Conservation (phyloP, 2,797 vertebrate genomes). For the Sciurus vulgaris region DNA sequence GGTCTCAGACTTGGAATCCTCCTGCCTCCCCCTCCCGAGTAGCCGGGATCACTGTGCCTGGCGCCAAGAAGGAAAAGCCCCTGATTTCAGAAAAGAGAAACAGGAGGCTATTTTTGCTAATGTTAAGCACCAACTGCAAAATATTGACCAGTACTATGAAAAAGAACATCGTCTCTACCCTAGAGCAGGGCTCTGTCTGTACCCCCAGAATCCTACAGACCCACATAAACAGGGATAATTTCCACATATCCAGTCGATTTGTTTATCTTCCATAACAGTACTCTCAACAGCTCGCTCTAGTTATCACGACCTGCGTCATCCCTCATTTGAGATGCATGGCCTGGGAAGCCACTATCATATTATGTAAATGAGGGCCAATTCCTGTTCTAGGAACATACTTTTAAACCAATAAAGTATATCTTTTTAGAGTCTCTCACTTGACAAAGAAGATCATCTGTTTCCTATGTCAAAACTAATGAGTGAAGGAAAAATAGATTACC, state of each 20-base stretch:
- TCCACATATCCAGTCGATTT: neutral
- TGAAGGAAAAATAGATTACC: neutral
- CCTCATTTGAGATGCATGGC: neutral
- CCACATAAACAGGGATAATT: neutral
- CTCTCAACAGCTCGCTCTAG: neutral
- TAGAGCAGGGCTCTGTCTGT: neutral
- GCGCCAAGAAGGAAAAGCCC: too few species aligned
- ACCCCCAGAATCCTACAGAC: neutral
- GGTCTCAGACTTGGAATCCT: too few species aligned
- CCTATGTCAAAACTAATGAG: slow-evolving; percentile 15
- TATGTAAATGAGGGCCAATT: neutral
- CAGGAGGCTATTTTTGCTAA: neutral
- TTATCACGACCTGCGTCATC: neutral
- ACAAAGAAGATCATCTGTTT: slow-evolving; percentile 6
- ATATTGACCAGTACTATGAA: neutral
- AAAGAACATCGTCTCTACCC: neutral
- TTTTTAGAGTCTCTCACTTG: neutral
- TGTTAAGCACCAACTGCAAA: neutral
- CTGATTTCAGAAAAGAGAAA: slow-evolving; percentile 24
- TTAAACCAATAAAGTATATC: neutral
- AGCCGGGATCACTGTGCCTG: too few species aligned
- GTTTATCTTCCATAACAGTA: neutral
- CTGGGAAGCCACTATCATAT: neutral
- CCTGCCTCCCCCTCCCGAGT: too few species aligned
- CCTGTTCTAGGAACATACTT: neutral